phyloP scores from a whole-genome alignment of 1,140 invertebrate genomes.

The Nasonia vitripennis region DNA sequence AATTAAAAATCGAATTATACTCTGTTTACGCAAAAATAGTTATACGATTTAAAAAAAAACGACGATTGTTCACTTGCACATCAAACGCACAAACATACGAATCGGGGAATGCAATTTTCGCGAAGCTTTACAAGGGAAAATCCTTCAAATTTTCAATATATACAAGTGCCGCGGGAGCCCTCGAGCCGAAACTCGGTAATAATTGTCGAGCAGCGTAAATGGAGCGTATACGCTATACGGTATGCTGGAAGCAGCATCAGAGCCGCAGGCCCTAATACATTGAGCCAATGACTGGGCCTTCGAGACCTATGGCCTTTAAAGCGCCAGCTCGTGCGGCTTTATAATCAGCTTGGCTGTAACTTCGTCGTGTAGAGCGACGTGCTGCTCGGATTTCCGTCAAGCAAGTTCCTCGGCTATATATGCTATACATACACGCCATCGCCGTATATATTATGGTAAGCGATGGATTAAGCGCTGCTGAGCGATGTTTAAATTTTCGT shows the following conservation, averaged over 20 bases:
- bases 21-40: too few relatives aligned
- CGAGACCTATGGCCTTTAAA: not conserved
- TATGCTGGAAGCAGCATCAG: not conserved
- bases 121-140: too few relatives aligned
- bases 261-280: not conserved
- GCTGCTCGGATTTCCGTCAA: not conserved
- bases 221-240: not conserved
- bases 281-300: not conserved
- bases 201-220: not conserved
- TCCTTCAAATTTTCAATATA: not conserved
- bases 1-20: too few relatives aligned
- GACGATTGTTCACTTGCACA: too few relatives aligned
- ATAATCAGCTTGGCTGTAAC: constrained; percentile 1
- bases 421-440: not conserved
- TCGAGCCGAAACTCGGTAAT: not conserved
- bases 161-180: too few relatives aligned
- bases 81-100: too few relatives aligned
- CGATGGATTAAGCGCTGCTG: too few relatives aligned
- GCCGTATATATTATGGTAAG: not conserved
- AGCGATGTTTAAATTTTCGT: too few relatives aligned
- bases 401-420: not conserved
- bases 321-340: not conserved
- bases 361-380: not conserved
- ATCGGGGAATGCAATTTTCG: too few relatives aligned
- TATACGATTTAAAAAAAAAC: too few relatives aligned